These are phyloP conservation scores for Passer montanus DNA, from an alignment of 2,113 vertebrate species.

Conservation along the genomic window DNA sequence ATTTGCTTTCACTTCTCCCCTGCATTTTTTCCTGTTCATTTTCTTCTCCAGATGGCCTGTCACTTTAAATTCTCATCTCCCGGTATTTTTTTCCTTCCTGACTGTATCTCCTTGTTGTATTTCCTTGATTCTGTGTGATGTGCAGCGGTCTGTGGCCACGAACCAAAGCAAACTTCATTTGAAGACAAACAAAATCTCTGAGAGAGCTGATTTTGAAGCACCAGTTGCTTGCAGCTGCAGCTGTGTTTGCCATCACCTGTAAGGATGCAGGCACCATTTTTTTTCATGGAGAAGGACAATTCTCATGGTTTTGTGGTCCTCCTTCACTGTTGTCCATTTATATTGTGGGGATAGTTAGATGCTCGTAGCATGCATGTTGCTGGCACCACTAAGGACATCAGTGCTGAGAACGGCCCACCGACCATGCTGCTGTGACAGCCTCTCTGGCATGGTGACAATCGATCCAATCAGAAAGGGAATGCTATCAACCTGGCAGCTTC, in stretches of 20 bases:
- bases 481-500: not conserved
- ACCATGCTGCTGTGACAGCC: not conserved
- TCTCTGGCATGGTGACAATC: not conserved
- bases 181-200: not conserved
- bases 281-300: not conserved
- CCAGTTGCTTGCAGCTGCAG: not conserved
- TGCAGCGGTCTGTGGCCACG: not conserved
- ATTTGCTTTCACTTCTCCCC: not conserved
- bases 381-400: not conserved
- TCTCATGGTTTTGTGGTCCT: not conserved
- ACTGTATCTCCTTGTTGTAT: not conserved
- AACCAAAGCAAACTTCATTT: not conserved
- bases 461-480: not conserved
- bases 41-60: not conserved
- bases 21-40: not conserved
- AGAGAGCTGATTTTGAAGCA: not conserved
- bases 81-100: not conserved
- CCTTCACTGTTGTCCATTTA: not conserved
- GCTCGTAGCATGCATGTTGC: not conserved
- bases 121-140: not conserved
- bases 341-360: not conserved
- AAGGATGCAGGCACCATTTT: not conserved
- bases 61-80: not conserved
- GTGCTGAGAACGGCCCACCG: not conserved
- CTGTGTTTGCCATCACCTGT: not conserved